These are phyloP conservation scores for Volucella inflata DNA, from an alignment of 2,888 invertebrate genomes.

Conservation along the genomic window DNA sequence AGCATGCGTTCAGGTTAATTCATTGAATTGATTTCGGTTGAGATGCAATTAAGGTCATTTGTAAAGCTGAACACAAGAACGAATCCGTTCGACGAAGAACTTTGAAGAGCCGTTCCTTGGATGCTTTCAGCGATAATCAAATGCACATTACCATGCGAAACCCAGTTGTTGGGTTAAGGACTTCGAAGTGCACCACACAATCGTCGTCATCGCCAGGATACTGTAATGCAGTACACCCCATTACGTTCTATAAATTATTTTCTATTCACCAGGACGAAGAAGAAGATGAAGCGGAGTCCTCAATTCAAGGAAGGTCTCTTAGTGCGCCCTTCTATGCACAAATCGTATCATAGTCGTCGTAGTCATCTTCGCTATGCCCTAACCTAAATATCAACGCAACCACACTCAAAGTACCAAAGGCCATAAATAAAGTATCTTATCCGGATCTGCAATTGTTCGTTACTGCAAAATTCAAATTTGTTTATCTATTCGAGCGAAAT, in stretches of 20 bases:
- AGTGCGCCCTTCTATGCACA: neutral
- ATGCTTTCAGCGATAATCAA: conserved; percentile 15
- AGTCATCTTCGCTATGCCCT: conserved; percentile 4
- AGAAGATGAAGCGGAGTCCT: no score
- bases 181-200: neutral
- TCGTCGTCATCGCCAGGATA: neutral
- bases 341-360: neutral
- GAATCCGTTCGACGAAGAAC: neutral
- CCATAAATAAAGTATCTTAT: conserved; percentile 63
- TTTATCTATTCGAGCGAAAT: conserved; percentile 54
- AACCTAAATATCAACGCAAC: neutral
- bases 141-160: conserved; percentile 20
- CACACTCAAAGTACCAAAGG: neutral
- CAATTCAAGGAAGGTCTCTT: conserved; percentile 11
- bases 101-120: neutral
- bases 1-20: neutral
- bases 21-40: conserved; percentile 40
- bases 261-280: conserved; percentile 7
- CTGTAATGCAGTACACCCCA: conserved; percentile 26
- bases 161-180: neutral
- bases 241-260: conserved; percentile 45
- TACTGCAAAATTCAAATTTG: conserved; percentile 61
- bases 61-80: neutral
- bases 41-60: conserved; percentile 29
- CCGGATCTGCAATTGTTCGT: conserved; percentile 23